Evolutionary conservation across 64 coral and sea anemone species (phyloP).

Genomic region (Dendronephthya gigantea): DNA sequence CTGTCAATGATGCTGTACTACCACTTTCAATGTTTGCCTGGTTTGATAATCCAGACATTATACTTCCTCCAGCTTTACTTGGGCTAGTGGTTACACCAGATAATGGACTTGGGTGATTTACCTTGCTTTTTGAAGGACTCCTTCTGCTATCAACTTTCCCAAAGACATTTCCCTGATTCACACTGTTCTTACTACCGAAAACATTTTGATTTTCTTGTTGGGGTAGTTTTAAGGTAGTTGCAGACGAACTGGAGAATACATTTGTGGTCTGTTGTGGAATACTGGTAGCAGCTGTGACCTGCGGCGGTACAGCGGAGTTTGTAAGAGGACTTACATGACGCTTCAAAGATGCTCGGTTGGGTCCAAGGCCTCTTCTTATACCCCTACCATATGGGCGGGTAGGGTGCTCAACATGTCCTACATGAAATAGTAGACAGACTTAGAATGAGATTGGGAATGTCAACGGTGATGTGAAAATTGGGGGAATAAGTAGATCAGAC

Average conservation of each 20-base stretch:
- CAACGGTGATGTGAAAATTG: too few species aligned
- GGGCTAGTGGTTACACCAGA: background rate
- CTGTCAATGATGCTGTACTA: background rate
- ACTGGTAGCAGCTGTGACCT: background rate
- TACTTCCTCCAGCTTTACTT: background rate
- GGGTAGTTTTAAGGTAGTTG: background rate
- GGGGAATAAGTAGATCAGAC: too few species aligned
- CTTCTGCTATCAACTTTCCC: background rate
- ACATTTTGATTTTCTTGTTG: background rate
- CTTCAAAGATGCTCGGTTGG: background rate
- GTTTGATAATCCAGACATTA: background rate
- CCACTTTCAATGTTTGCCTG: background rate
- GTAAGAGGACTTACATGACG: background rate
- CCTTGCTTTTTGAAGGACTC: background rate
- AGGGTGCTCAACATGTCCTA: background rate
- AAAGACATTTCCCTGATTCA: background rate
- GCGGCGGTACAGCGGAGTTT: background rate
- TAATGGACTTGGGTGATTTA: background rate
- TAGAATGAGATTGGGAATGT: too few species aligned
- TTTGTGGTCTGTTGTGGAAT: background rate
- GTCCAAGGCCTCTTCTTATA: background rate
- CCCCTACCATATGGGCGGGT: background rate
- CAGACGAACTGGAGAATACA: background rate
- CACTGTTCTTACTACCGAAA: background rate
- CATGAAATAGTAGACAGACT: background rate